Evolutionary conservation across 2,113 vertebrate species (phyloP), one percentile per base, ranked within the genome.

Genomic region (Gopherus evgoodei): DNA sequence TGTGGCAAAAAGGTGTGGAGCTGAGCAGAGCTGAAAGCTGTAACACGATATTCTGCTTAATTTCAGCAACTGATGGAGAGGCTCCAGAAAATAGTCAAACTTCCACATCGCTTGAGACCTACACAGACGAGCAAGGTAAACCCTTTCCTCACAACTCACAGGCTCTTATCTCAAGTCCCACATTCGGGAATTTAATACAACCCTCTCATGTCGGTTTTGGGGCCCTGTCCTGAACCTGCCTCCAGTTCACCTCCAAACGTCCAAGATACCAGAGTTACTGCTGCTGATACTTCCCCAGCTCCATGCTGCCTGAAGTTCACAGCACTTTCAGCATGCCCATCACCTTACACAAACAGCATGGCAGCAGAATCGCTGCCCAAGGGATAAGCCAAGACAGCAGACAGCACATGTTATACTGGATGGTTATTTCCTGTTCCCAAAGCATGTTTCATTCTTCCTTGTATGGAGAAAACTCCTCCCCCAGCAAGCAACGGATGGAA

Each of bases 31-130:
- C 57, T 1, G 3, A 35, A 50, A 44, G 42, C 47, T 81, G 80
- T 38, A 90, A 17, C 2, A 0, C 0, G 27, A 78, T 78, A 25
- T 25, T 27, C 75, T 47, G 0, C 83, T 81, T 56, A 53, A 82
- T 97, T 97, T 52, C 98, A 99, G 99, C 99, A 99, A 98, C 98
- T 99, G 83, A 99, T 99, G 98, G 99, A 99, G 96, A 96, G 99
- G 53, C 98, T 99, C 97, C 99, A 99, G 97, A 98, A 98, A 96
- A 99, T 99, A 0, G 99, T 99, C 62, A 98, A 99, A 62, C 97
- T 99, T 86, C 99, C 99, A 0, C 99, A 99, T 50, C 98, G 98
- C 42, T 98, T 99, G 95, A 98, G 98, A n/a, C 99, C 99, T 0
- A 97, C 98, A 2, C 99, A 99, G 97, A 99, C 99, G 97, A 99